Evolutionary conservation across 2,888 invertebrate species (phyloP).

Genomic region (Idaea dimidiata): DNA sequence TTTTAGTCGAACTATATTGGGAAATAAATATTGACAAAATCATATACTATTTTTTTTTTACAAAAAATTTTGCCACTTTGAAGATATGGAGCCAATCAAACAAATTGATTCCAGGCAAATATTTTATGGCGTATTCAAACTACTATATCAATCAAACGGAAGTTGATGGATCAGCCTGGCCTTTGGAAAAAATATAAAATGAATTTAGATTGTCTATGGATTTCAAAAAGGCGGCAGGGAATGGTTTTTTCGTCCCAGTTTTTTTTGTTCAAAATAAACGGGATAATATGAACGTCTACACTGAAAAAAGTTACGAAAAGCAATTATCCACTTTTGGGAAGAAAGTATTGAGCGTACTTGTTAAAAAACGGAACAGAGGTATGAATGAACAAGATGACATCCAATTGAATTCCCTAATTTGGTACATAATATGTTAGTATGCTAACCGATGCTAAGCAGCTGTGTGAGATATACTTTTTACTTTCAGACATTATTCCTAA

Average conservation of each 20-base stretch:
- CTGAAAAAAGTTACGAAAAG: conserved; percentile 33
- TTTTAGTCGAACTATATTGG: background rate
- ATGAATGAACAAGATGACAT: conserved; percentile 9
- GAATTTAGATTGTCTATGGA: too few relatives aligned
- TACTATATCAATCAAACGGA: background rate
- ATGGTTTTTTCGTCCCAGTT: too few relatives aligned
- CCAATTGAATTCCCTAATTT: background rate
- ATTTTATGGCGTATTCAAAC: background rate
- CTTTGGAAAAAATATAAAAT: too few relatives aligned
- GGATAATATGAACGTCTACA: background rate
- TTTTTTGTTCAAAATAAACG: too few relatives aligned
- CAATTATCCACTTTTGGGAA: conserved; percentile 56
- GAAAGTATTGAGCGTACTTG: conserved; percentile 49
- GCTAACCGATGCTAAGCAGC: too few relatives aligned
- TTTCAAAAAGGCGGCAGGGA: too few relatives aligned
- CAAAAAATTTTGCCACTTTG: background rate
- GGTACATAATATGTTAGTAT: too few relatives aligned
- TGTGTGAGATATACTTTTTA: too few relatives aligned
- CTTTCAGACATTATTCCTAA: conserved; percentile 22
- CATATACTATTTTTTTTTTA: background rate
- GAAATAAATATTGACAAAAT: background rate
- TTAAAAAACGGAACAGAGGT: conserved; percentile 44
- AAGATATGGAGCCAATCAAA: too few relatives aligned
- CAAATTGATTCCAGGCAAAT: too few relatives aligned
- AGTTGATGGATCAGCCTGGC: background rate